Percentiles rank a stretch among this genome's conserved stretches.
phyloP scores from a whole-genome alignment of 64 coral and sea anemone genomes.

The Catalaphyllia jardinei region DNA sequence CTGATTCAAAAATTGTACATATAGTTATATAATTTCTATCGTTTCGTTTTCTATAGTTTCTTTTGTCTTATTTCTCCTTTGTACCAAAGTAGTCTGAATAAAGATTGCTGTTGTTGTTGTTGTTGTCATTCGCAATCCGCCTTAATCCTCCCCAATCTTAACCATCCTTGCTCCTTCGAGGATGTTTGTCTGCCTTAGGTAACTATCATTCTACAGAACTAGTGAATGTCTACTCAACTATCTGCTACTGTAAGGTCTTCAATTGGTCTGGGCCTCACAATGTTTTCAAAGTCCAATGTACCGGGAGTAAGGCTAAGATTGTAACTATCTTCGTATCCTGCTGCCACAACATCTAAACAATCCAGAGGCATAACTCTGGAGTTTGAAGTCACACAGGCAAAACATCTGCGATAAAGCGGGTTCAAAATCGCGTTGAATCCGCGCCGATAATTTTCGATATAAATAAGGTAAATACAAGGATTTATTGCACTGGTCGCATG shows the following conservation, averaged over 20 bases:
- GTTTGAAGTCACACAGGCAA: background rate
- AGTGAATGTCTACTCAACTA: too few relatives aligned
- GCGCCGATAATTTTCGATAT: conserved; percentile 43
- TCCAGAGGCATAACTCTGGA: background rate
- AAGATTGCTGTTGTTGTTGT: too few relatives aligned
- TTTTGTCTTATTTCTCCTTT: too few relatives aligned
- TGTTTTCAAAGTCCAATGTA: background rate
- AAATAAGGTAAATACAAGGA: conserved; percentile 28
- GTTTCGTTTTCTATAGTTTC: too few relatives aligned
- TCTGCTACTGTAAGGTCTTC: background rate
- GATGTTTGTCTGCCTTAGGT: too few relatives aligned
- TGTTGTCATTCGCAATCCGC: too few relatives aligned
- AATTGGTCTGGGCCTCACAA: background rate
- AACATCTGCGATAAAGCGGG: background rate
- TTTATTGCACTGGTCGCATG: conserved; percentile 52
- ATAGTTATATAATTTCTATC: too few relatives aligned
- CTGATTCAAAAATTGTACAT: too few relatives aligned
- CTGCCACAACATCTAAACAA: background rate
- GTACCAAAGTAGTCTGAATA: too few relatives aligned
- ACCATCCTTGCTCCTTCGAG: too few relatives aligned
- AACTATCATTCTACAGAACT: too few relatives aligned
- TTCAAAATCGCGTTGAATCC: background rate
- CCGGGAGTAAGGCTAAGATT: background rate
- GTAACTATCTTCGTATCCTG: background rate
- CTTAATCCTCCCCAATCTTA: too few relatives aligned